Evolutionary conservation across 2,113 vertebrate species (phyloP).

Genomic region (Orcinus orca): DNA sequence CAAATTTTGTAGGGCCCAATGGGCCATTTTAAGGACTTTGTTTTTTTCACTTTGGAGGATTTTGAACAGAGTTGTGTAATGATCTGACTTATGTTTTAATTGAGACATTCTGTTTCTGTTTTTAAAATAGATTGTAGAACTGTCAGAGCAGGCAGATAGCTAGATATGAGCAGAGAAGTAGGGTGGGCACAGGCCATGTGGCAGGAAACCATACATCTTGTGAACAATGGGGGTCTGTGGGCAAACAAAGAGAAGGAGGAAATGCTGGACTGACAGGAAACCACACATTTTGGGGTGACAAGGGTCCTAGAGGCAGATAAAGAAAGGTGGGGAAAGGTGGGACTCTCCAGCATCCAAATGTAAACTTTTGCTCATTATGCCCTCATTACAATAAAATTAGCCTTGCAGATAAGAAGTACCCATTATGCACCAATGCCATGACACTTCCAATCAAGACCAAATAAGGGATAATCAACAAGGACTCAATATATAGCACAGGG

Average conservation of each 20-base stretch:
- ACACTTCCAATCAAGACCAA: background rate
- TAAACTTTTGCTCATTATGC: background rate
- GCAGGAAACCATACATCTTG: background rate
- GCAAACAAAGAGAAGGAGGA: background rate
- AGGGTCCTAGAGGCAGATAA: background rate
- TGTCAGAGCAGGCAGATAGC: background rate
- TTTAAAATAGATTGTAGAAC: background rate
- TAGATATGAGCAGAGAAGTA: background rate
- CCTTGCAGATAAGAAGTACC: background rate
- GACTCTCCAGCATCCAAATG: background rate
- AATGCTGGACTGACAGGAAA: background rate
- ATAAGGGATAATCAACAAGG: background rate
- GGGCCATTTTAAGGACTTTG: background rate
- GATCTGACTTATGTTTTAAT: background rate
- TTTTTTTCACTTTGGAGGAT: background rate
- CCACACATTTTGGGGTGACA: background rate
- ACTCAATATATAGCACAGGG: background rate
- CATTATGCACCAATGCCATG: background rate
- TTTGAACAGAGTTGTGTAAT: background rate
- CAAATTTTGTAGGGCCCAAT: background rate
- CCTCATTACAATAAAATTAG: background rate
- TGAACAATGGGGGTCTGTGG: background rate
- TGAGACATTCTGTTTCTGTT: background rate
- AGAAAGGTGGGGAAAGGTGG: background rate
- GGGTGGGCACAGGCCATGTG: background rate